Percentiles rank a stretch among this genome's conserved stretches.
Conservation (phyloP, 2,113 vertebrate genomes). For the Albula glossodonta region DNA sequence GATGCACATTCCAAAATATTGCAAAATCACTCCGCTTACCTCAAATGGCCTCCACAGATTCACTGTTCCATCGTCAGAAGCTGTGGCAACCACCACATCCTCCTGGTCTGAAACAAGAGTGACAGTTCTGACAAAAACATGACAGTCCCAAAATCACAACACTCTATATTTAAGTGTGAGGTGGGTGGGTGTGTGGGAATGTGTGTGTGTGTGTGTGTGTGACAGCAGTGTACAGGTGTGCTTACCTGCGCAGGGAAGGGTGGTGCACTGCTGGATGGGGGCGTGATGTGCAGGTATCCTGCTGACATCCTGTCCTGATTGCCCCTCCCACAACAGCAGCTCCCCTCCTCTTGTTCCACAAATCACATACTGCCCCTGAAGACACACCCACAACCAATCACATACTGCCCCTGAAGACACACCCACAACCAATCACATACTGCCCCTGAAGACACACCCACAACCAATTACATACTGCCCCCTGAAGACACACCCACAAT, state of each 20-base stretch:
- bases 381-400: neutral
- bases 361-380: constrained; percentile 71
- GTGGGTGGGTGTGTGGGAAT: neutral
- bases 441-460: too few relatives aligned
- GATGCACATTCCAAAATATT: too few relatives aligned
- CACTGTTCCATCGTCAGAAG: constrained; percentile 67
- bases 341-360: constrained; percentile 72
- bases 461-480: neutral
- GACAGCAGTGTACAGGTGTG: neutral
- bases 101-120: constrained; percentile 37
- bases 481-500: constrained; percentile 37
- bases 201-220: neutral
- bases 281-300: constrained; percentile 74
- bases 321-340: constrained; percentile 78
- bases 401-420: neutral
- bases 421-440: too few relatives aligned
- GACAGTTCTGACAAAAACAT: too few relatives aligned
- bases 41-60: constrained; percentile 71
- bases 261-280: constrained; percentile 67
- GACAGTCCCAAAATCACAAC: neutral
- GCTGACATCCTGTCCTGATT: constrained; percentile 69
- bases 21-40: constrained; percentile 45
- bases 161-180: neutral
- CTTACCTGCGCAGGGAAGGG: constrained; percentile 47
- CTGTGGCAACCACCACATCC: constrained; percentile 62